These are phyloP conservation scores for Plumapathes pennacea DNA, from an alignment of 92 coral and sea anemone genomes.

Conservation along the genomic window DNA sequence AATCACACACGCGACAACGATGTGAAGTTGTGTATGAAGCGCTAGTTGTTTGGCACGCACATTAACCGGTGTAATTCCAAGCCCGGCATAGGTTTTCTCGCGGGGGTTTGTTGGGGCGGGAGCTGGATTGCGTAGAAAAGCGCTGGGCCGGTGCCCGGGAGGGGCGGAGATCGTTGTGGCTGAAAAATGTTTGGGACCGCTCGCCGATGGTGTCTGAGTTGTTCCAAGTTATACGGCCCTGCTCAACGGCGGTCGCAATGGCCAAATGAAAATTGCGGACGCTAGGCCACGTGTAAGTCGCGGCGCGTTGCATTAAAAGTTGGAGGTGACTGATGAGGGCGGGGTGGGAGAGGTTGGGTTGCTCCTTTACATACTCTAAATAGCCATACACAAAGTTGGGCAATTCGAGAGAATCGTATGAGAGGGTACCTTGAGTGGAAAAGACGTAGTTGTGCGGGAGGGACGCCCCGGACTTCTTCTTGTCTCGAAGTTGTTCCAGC, in stretches of 20 bases:
- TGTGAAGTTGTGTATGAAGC: conserved; percentile 23
- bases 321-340: conserved; percentile 21
- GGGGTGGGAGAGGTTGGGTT: conserved; percentile 10
- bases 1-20: conserved; percentile 41
- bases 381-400: conserved; percentile 50
- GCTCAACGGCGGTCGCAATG: conserved; percentile 28
- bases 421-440: conserved; percentile 43
- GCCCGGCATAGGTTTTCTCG: conserved; percentile 37
- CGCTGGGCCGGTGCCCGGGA: conserved; percentile 3
- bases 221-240: conserved; percentile 27
- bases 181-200: conserved; percentile 44
- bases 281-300: conserved; percentile 34
- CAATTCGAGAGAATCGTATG: conserved; percentile 29
- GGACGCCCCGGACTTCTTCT: conserved; percentile 28
- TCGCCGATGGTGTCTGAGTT: conserved; percentile 23
- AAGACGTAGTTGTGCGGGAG: conserved; percentile 35
- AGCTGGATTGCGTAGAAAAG: neutral
- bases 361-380: conserved; percentile 20
- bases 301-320: conserved; percentile 29
- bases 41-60: conserved; percentile 17
- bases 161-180: conserved; percentile 38
- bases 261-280: conserved; percentile 37
- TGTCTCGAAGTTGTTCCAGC: conserved; percentile 12
- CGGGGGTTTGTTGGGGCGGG: neutral
- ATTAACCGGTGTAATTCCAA: conserved; percentile 43